phyloP scores from a whole-genome alignment of 2,113 vertebrate genomes.

The Saimiri boliviensis region DNA sequence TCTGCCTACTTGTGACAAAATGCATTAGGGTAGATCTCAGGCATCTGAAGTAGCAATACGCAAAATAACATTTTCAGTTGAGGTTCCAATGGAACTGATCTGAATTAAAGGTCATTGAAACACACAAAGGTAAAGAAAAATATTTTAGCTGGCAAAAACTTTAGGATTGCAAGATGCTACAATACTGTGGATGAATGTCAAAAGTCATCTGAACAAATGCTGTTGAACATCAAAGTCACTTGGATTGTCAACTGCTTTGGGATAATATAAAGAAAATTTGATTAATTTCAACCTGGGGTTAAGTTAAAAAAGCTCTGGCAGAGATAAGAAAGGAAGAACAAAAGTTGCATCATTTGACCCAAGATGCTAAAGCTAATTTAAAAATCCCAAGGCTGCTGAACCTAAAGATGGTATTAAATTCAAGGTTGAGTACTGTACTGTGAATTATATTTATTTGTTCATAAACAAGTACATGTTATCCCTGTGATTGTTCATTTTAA shows the following conservation, averaged over 20 bases:
- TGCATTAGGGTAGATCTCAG: background rate
- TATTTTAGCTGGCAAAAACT: conserved; percentile 35
- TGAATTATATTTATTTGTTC: conserved; percentile 49
- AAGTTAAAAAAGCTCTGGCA: conserved; percentile 5
- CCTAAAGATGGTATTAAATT: conserved; percentile 37
- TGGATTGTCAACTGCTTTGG: conserved; percentile 41
- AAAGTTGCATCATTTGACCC: background rate
- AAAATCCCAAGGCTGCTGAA: background rate
- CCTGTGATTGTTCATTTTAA: conserved; percentile 25
- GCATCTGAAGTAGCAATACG: background rate
- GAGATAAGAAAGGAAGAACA: conserved; percentile 10
- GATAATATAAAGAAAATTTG: conserved; percentile 37
- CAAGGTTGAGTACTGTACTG: background rate
- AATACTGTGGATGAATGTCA: conserved; percentile 15
- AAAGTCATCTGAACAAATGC: conserved; percentile 46
- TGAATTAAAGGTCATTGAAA: conserved; percentile 33
- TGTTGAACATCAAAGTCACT: conserved; percentile 23
- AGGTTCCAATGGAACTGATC: conserved; percentile 38
- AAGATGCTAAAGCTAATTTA: background rate
- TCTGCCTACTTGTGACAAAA: conserved; percentile 20
- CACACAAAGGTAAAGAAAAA: conserved; percentile 28
- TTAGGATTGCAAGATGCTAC: conserved; percentile 25
- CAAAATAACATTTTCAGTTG: conserved; percentile 37
- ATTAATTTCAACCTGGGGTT: conserved; percentile 48
- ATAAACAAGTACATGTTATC: background rate